Conservation (phyloP, 2,113 vertebrate genomes). For the Peromyscus polionotus region DNA sequence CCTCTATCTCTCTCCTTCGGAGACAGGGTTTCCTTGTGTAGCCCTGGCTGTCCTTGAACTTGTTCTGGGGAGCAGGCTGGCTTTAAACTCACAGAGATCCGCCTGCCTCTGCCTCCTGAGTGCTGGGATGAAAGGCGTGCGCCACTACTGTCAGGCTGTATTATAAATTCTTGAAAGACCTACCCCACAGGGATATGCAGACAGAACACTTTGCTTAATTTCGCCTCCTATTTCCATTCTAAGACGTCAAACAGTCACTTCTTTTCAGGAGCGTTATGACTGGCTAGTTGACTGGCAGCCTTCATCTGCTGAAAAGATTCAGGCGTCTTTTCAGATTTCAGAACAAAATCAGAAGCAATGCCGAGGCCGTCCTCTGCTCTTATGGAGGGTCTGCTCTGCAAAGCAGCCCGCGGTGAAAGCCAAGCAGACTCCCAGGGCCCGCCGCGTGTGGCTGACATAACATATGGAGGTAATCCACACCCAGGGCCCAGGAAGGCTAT, state of each 20-base stretch:
- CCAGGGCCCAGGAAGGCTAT: background rate
- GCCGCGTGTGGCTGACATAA: background rate
- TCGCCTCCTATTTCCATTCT: conserved; percentile 56
- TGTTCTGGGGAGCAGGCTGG: background rate
- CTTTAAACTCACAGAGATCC: background rate
- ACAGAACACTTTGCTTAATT: conserved; percentile 69
- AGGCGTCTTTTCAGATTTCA: conserved; percentile 62
- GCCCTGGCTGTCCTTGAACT: background rate
- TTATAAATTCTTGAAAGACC: conserved; percentile 57
- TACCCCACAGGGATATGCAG: background rate
- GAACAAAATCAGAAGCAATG: conserved; percentile 65
- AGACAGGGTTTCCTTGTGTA: background rate
- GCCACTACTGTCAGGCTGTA: background rate
- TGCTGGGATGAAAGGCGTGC: background rate
- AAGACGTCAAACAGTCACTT: conserved; percentile 65
- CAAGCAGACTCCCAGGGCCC: background rate
- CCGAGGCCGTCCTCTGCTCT: conserved; percentile 31
- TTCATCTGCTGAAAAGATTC: conserved; percentile 73
- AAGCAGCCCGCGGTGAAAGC: conserved; percentile 36
- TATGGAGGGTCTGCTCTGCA: conserved; percentile 63
- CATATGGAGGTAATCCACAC: conserved; percentile 28
- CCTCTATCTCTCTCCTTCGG: background rate
- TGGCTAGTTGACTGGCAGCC: conserved; percentile 56
- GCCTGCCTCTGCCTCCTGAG: background rate
- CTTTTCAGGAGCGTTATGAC: conserved; percentile 66